These are phyloP conservation scores for Calyptommatus sinebrachiatus DNA, from an alignment of 2,113 vertebrate species.

Conservation along the genomic window DNA sequence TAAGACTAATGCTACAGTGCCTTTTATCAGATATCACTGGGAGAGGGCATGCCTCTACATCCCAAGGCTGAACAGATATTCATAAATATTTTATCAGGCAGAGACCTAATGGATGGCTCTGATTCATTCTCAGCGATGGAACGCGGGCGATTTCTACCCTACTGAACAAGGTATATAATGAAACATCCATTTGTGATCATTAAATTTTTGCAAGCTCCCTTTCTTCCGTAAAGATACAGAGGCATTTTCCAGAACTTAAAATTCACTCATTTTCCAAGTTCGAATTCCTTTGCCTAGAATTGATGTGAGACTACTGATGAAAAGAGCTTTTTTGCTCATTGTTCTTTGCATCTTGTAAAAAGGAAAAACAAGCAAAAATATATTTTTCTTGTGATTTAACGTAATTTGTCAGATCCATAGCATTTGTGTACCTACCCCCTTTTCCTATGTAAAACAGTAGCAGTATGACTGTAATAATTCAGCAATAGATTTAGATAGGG, in stretches of 20 bases:
- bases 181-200: background rate
- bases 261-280: background rate
- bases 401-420: background rate
- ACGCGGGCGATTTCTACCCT: background rate
- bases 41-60: slow-evolving; percentile 54
- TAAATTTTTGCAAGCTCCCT: slow-evolving; percentile 24
- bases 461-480: background rate
- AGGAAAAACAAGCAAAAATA: no score
- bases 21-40: slow-evolving; percentile 51
- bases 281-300: background rate
- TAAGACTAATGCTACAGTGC: slow-evolving; percentile 45
- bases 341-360: background rate
- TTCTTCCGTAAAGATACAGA: background rate
- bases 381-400: background rate
- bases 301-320: background rate
- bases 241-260: background rate
- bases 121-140: slow-evolving; percentile 34
- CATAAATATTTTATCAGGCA: slow-evolving; percentile 57
- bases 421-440: background rate
- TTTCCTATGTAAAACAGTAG: background rate
- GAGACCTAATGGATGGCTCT: slow-evolving; percentile 46
- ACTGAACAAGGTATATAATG: background rate
- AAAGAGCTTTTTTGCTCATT: background rate
- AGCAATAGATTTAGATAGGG: background rate
- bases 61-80: slow-evolving; percentile 38